Base-by-base conservation (phyloP, 2,113 vertebrate genomes). In the Arothron firmamentum region DNA sequence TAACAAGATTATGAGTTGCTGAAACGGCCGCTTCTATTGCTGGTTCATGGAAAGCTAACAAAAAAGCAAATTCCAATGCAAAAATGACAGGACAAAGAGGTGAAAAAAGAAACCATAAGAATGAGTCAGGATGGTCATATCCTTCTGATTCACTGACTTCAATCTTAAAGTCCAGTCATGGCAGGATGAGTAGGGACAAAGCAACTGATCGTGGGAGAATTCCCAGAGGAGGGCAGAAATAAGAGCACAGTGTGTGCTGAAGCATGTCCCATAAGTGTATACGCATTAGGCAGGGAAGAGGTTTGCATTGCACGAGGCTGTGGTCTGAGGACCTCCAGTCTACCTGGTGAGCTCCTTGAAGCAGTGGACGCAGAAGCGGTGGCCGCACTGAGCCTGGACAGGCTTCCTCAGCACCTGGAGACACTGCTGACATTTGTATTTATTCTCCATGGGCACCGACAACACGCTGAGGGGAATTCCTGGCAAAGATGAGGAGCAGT, bases 381-480 rank as follows among this genome's bases (percentile, higher is more conserved):
- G 96, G 4, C 96, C 96, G 0, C 96, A 98, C 88, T 94, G 94
- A 0, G 95, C 95, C 84, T 98, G 96, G 68, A 95, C 92, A 0
- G 96, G 96, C 63, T 92, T 89, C 78, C 95, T 90, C 56, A 98
- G 61, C 17, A 98, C 92, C 68, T 93, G 93, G 79, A 78, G 89
- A 75, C 96, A 97, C 25, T 93, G 92, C 0, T 93, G 93, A 69
- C 96, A 98, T 80, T 95, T 91, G 84, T 98, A 96, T 67, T 98
- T 98, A 76, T 91, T 92, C 74, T 97, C 95, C 59, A 94, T 86
- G 61, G 90, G 92, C 19, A 94, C 90, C 4, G 92, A 93, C 61
- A 98, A 89, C 45, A 98, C 93, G 54, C 87, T 91, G 83, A 85
- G 93, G 2, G 93, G 91, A 69, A 96, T 94, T 21, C 95, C 95